Base-by-base conservation (phyloP, 2,888 invertebrate species). In the Drosophila pegasa region DNA sequence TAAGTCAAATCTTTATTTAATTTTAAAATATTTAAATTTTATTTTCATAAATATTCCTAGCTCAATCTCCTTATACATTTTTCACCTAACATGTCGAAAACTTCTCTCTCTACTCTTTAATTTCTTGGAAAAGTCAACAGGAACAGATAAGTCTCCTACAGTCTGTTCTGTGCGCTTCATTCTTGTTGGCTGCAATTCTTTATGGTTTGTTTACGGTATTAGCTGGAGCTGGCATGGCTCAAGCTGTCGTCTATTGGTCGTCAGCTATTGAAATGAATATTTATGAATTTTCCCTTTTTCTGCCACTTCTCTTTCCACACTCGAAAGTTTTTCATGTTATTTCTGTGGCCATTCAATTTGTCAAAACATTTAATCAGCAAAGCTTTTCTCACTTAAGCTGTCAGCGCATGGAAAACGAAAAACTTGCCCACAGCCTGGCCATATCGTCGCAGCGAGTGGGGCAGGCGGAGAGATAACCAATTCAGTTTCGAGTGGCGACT, bases 311-410 rank as follows among this genome's bases (percentile, higher is more conserved):
- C 9, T 29, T 20, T 35, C 29, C 9, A 29, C 18, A 16, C 29
- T 27, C 9, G 47, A 25, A 40, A 20, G 35, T 50, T 54, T 52
- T 61, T 37, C 33, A 52, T 31, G 35, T 35, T 54, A 60, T 60
- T 75, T 57, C 54, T 33, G 56, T 72, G 72, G 64, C 74, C 68
- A 58, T 76, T 72, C 74, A 74, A 88, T 85, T 87, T 87, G 87
- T 87, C 88, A 84, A 84, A 78, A 70, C 68, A 75, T 81, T 85
- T 88, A 88, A 85, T 85, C 85, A 85, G 85, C 85, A 75, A 88
- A 81, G 73, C 79, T 87, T 85, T 87, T 88, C 84, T 81, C 89
- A 87, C 85, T 85, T 73, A 68, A 81, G 67, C 79, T 88, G 87
- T 87, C 88, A 74, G 75, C 80, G 61, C 52, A 25, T 43, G 57